Percentiles rank a stretch among this genome's conserved stretches.
Conservation (phyloP, 1,140 invertebrate genomes). For the Uloborus diversus region DNA sequence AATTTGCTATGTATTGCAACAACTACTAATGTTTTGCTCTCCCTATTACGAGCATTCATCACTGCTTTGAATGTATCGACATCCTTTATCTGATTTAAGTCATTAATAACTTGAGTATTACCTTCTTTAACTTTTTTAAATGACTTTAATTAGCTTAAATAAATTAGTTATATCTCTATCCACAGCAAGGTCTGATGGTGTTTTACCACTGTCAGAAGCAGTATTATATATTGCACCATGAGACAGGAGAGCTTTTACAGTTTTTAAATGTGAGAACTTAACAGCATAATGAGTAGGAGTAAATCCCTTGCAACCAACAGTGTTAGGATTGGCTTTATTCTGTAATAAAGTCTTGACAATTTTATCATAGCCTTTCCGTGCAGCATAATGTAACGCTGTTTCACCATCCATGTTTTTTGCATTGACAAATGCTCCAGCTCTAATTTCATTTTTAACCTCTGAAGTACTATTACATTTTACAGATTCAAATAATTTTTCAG, state of each 20-base stretch:
- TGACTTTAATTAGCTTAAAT: conserved; percentile 1
- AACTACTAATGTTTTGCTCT: conserved; percentile 11
- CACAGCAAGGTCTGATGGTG: conserved; percentile 7
- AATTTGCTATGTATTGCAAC: conserved; percentile 4
- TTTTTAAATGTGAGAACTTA: background rate
- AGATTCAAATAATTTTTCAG: conserved; percentile 3
- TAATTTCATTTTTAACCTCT: too few species aligned
- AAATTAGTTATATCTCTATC: conserved; percentile 13
- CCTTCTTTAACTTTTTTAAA: conserved; percentile 29
- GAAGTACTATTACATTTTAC: background rate
- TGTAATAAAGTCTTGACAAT: conserved; percentile 64
- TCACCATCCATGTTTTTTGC: too few species aligned
- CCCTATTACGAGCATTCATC: conserved; percentile 15
- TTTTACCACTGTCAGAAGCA: background rate
- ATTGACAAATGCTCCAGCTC: too few species aligned
- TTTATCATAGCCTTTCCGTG: conserved; percentile 63
- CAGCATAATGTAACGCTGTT: conserved; percentile 62
- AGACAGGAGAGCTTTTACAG: background rate
- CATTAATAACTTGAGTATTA: background rate
- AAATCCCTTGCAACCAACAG: background rate
- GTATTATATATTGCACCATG: conserved; percentile 7
- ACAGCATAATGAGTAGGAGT: conserved; percentile 22
- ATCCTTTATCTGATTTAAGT: background rate
- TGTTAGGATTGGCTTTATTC: background rate
- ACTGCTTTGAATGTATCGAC: background rate